phyloP scores from a whole-genome alignment of 2,113 vertebrate genomes.

The Lucifuga dentata region DNA sequence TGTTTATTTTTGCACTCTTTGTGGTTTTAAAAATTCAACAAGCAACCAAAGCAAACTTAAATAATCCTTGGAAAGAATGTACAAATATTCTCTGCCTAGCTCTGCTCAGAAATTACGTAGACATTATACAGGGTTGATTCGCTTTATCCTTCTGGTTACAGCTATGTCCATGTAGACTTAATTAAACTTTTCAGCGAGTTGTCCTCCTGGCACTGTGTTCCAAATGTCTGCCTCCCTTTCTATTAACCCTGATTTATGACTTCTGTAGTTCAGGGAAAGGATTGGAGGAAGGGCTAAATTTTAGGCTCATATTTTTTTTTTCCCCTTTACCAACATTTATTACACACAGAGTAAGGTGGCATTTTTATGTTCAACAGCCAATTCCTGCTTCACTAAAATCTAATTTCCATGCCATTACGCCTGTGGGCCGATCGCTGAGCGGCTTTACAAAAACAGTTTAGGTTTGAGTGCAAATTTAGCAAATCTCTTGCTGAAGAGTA shows the following conservation, averaged over 20 bases:
- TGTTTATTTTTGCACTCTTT: no score
- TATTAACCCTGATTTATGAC: slow-evolving; percentile 62
- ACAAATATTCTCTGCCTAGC: slow-evolving; percentile 53
- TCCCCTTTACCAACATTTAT: slow-evolving; percentile 23
- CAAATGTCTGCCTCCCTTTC: slow-evolving; percentile 45
- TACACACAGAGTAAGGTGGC: neutral
- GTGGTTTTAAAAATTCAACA: neutral
- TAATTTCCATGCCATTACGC: slow-evolving; percentile 45
- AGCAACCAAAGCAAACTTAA: neutral
- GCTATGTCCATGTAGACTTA: slow-evolving; percentile 60
- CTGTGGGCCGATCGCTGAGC: slow-evolving; percentile 9
- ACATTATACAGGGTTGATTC: slow-evolving; percentile 53
- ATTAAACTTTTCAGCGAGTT: slow-evolving; percentile 69
- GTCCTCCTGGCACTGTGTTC: slow-evolving; percentile 60
- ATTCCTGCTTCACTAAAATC: slow-evolving; percentile 22
- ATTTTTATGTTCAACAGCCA: slow-evolving; percentile 17
- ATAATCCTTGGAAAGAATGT: slow-evolving; percentile 41
- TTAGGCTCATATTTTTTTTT: slow-evolving; percentile 14
- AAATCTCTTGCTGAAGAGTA: neutral
- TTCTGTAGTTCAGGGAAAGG: slow-evolving; percentile 40
- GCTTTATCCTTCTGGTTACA: slow-evolving; percentile 42
- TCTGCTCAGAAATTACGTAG: slow-evolving; percentile 56
- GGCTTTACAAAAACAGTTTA: slow-evolving; percentile 22
- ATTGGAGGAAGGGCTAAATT: slow-evolving; percentile 22
- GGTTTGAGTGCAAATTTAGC: slow-evolving; percentile 39